Percentiles rank a stretch among this genome's conserved stretches.
Conservation (phyloP, 2,113 vertebrate genomes). For the Mesembrinibis cayennensis region DNA sequence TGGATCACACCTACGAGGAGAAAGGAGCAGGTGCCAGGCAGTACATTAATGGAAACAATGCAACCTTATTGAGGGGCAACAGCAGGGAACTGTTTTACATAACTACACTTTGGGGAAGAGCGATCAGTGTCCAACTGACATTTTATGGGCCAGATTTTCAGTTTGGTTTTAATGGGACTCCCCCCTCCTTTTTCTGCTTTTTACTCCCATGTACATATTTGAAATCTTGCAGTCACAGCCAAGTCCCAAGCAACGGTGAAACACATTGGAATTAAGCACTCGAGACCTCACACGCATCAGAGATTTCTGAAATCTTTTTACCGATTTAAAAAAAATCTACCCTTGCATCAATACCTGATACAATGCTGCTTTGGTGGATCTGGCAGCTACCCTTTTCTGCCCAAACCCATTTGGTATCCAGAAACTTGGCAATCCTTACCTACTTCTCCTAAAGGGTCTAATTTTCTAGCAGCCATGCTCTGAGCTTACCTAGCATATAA, state of each 20-base stretch:
- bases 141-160: not conserved
- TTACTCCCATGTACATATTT: not conserved
- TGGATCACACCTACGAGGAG: not conserved
- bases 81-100: not conserved
- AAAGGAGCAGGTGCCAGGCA: not conserved
- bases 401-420: not conserved
- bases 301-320: not conserved
- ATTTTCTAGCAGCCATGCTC: not conserved
- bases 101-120: not conserved
- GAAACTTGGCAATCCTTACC: not conserved
- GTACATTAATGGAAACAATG: not conserved
- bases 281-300: rapidly evolving
- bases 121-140: not conserved
- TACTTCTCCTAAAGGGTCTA: not conserved
- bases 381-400: not conserved
- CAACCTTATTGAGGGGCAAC: not conserved
- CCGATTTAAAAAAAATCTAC: not conserved
- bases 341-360: not conserved
- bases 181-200: not conserved
- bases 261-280: not conserved
- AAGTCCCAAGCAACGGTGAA: not conserved
- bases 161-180: not conserved
- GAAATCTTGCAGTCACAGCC: not conserved
- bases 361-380: not conserved
- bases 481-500: not conserved